These are phyloP conservation scores for Callosobruchus maculatus DNA, from an alignment of 2,888 invertebrate genomes.

Conservation along the genomic window DNA sequence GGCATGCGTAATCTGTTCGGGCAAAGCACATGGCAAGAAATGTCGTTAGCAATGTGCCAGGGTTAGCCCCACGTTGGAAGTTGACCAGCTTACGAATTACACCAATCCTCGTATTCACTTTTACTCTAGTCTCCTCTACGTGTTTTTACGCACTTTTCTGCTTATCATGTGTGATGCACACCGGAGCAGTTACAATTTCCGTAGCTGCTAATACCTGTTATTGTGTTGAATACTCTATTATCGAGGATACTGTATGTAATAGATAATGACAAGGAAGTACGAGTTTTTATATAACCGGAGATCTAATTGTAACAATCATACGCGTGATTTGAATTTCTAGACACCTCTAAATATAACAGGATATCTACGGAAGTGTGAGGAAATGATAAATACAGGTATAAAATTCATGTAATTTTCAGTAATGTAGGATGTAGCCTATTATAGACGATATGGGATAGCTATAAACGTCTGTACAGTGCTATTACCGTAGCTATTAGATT, in stretches of 20 bases:
- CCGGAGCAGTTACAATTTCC: neutral
- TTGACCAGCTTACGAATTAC: too few relatives aligned
- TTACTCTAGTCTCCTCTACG: too few relatives aligned
- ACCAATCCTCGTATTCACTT: too few relatives aligned
- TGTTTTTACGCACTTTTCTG: too few relatives aligned
- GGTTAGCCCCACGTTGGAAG: too few relatives aligned
- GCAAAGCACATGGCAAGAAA: too few relatives aligned
- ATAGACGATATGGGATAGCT: neutral
- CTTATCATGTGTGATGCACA: neutral
- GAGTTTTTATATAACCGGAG: neutral
- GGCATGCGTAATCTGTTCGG: too few relatives aligned
- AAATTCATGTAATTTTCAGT: neutral
- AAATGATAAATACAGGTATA: neutral
- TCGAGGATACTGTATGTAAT: neutral
- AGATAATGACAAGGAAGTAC: neutral
- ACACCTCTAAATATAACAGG: neutral
- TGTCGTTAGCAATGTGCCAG: too few relatives aligned
- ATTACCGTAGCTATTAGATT: too few relatives aligned
- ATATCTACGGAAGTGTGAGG: neutral
- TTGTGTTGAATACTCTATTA: neutral
- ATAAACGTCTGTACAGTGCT: too few relatives aligned
- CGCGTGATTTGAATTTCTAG: too few relatives aligned
- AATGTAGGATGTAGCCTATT: neutral
- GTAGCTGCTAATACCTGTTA: neutral
- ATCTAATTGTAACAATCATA: neutral